Conservation (phyloP, 2,888 invertebrate species). For the Temnothorax unifasciatus region DNA sequence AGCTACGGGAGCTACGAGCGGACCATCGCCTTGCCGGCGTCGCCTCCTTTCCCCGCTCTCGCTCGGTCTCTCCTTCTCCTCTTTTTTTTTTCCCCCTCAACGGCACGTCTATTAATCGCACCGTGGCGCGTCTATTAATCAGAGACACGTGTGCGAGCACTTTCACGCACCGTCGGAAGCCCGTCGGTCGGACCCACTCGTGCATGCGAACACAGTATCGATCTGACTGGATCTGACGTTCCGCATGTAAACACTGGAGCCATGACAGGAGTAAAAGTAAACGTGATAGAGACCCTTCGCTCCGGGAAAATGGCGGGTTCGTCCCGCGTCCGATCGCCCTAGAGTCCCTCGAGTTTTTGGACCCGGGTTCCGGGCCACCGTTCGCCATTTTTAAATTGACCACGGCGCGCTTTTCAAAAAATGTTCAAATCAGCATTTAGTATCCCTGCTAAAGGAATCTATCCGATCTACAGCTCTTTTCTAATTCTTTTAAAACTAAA, state of each 20-base stretch:
- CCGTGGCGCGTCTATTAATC: not conserved
- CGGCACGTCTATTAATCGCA: not conserved
- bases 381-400: no score
- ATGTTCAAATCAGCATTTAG: no score
- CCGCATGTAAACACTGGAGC: constrained; percentile 65
- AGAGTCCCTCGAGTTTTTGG: not conserved
- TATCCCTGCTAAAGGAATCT: no score
- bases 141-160: constrained; percentile 60
- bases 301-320: not conserved
- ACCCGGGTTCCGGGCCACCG: no score
- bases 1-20: not conserved
- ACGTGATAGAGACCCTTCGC: not conserved
- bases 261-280: not conserved
- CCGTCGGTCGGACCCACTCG: not conserved
- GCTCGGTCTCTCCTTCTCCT: not conserved
- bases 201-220: constrained; percentile 59
- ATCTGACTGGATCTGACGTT: constrained; percentile 71
- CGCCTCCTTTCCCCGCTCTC: not conserved
- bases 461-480: no score
- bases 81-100: not conserved
- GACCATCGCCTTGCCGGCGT: not conserved
- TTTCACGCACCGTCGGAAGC: constrained; percentile 1
- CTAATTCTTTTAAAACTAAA: no score
- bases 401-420: no score
- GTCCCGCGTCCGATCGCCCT: not conserved